Base-by-base conservation (phyloP, 2,797 vertebrate genomes). In the Vultur gryphus region DNA sequence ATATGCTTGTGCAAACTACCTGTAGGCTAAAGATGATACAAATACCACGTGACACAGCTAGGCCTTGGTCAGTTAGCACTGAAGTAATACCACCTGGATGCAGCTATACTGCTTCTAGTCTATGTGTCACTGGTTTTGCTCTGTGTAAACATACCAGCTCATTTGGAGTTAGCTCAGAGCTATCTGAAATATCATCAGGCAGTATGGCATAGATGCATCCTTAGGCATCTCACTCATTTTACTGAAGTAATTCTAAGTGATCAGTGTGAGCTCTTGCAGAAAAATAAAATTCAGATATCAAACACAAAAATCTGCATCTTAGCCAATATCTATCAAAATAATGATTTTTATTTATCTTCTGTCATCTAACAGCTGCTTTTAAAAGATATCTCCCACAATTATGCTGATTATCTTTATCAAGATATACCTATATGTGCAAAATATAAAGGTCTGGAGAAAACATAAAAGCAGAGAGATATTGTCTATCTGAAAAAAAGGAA, bases 31-130 rank as follows among this genome's bases (percentile, higher is more conserved):
- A 49, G 41, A 33, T 26, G 16, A 65, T 14, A 31, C 7, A 71
- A 15, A 13, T 43, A 17, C 7, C 3, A 14, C 0, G 4, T 57
- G n/a, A 43, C 19, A 9, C 2, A 2, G 9, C 8, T 35, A 44
- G 29, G 6, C 39, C 31, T 83, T 48, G 23, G 15, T 52, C 39
- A 25, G 2, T 48, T 58, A 33, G 7, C 49, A 69, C n/a, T 58
- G 39, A 35, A 13, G 3, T 29, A 23, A 25, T 29, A 46, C 31
- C 10, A 21, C n/a, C 21, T 58, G 44, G 39, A 48, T 14, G 28
- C 26, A 43, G 19, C 14, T 70, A 26, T 14, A 33, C 25, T 23
- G 24, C 24, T 76, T 54, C 29, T 37, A 65, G 28, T 8, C 20
- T 49, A 10, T 16, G 7, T 37, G 35, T 55, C 52, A 37, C 29